A percentile compares a stretch with the other conserved stretches of the same genome.
These are phyloP conservation scores for Himantopus leucocephalus DNA, from an alignment of 2,113 vertebrate species.

Conservation along the genomic window DNA sequence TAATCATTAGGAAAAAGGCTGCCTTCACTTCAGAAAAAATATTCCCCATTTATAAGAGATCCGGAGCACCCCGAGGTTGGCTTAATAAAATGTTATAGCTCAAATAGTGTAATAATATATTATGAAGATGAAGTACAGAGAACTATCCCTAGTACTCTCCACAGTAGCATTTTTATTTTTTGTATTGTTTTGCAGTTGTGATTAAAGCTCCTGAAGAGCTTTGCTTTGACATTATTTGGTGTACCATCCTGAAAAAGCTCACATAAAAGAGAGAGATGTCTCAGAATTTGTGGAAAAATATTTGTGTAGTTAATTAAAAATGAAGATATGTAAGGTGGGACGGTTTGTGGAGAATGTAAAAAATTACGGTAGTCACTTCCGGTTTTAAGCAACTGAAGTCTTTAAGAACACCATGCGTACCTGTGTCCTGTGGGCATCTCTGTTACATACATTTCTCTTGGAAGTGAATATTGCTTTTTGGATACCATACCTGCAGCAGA, in stretches of 20 bases:
- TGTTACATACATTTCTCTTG: neutral
- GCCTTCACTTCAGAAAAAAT: neutral
- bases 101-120: neutral
- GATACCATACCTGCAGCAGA: neutral
- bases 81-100: neutral
- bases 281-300: neutral
- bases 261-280: neutral
- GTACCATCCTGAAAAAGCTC: neutral
- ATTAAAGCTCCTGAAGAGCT: neutral
- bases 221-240: neutral
- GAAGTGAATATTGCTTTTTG: neutral
- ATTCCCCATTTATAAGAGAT: neutral
- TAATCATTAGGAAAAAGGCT: neutral
- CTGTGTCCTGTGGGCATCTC: neutral
- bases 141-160: neutral
- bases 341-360: neutral
- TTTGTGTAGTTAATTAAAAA: neutral
- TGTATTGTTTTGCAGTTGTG: neutral
- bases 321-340: neutral
- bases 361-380: neutral
- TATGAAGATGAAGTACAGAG: neutral
- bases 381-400: neutral
- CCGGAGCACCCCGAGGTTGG: neutral
- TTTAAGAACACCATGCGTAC: neutral
- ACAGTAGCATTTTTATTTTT: neutral